A percentile compares a stretch with the other conserved stretches of the same genome.
Evolutionary conservation across 2,113 vertebrate species (phyloP).

Genomic region (Xiphorhynchus elegans): DNA sequence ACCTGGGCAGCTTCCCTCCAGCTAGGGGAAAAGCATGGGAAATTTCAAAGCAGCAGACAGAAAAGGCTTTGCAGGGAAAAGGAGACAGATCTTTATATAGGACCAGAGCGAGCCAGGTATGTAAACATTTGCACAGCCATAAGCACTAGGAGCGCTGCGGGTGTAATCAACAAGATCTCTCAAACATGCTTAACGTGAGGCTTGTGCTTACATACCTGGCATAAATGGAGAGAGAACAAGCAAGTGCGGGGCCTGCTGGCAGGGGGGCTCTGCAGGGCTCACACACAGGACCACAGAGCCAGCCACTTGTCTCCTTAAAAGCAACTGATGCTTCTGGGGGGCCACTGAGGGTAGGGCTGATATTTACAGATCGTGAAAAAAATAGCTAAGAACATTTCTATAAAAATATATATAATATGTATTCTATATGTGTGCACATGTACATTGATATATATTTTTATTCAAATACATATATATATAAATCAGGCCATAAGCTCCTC

Average conservation of each 20-base stretch:
- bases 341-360: neutral
- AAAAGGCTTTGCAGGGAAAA: neutral
- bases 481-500: neutral
- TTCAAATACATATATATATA: neutral
- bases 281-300: fast-evolving
- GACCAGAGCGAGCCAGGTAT: constrained; percentile 31
- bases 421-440: neutral
- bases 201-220: constrained; percentile 55
- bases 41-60: constrained; percentile 42
- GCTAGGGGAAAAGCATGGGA: constrained; percentile 10
- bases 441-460: neutral
- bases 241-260: neutral
- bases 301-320: neutral
- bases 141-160: neutral
- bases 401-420: neutral
- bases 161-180: constrained; percentile 53
- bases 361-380: neutral
- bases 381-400: neutral
- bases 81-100: constrained; percentile 45
- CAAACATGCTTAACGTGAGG: constrained; percentile 3
- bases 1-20: neutral
- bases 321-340: neutral
- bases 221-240: constrained; percentile 17
- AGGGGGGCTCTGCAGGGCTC: neutral
- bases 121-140: constrained; percentile 54